Evolutionary conservation across 53 echinoderm and acorn worm species (phyloP).

Genomic region (Apostichopus leukothele): DNA sequence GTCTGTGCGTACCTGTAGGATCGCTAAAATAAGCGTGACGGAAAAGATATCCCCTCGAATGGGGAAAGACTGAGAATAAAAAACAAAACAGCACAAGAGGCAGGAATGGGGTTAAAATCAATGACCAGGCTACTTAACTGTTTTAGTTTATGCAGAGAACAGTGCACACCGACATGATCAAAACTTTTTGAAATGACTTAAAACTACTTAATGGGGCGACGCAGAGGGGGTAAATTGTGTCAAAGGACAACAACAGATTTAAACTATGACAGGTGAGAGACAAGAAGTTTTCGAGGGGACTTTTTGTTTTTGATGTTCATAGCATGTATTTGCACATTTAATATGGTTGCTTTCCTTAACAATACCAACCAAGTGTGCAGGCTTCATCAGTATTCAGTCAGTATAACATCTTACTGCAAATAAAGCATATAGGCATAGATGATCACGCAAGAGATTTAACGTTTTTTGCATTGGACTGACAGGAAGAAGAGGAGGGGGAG

Average conservation of each 20-base stretch:
- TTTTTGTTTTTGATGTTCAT: too few species aligned
- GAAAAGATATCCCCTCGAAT: neutral
- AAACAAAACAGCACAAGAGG: slow-evolving; percentile 24
- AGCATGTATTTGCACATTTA: too few species aligned
- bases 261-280: neutral
- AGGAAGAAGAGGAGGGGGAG: too few species aligned
- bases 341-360: too few species aligned
- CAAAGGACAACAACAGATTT: slow-evolving; percentile 10
- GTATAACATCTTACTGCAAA: too few species aligned
- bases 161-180: neutral
- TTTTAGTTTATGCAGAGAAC: slow-evolving; percentile 14
- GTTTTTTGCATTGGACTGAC: too few species aligned
- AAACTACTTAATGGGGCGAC: neutral
- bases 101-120: slow-evolving; percentile 23
- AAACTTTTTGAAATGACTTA: slow-evolving; percentile 17
- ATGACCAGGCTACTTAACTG: slow-evolving; percentile 17
- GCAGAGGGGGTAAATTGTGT: neutral
- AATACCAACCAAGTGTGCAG: too few species aligned
- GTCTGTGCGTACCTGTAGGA: neutral
- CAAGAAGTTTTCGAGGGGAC: too few species aligned
- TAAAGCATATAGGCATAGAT: too few species aligned
- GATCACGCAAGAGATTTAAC: too few species aligned
- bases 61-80: neutral
- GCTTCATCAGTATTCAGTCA: too few species aligned
- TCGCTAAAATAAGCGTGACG: neutral